Conservation (phyloP, 2,797 vertebrate genomes). For the Novumbra hubbsi region DNA sequence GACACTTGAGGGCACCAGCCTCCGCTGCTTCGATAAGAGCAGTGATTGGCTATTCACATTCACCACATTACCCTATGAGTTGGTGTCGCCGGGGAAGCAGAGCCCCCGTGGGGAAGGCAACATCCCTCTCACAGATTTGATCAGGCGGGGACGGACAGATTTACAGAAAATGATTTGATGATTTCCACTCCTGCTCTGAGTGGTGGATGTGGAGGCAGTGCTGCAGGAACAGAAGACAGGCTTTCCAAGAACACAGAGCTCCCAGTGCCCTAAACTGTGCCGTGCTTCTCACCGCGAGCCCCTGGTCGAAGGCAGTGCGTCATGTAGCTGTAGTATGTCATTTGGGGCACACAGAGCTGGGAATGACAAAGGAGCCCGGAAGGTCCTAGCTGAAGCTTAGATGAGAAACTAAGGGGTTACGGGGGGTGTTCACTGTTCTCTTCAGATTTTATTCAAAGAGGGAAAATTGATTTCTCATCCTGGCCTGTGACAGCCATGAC, state of each 20-base stretch:
- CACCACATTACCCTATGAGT: not conserved
- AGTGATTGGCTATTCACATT: slow-evolving; percentile 47
- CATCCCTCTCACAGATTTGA: not conserved
- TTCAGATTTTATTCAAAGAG: slow-evolving; percentile 64
- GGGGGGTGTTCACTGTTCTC: slow-evolving; percentile 51
- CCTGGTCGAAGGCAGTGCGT: not conserved
- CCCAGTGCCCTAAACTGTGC: not conserved
- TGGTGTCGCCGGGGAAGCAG: not conserved
- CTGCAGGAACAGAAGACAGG: not conserved
- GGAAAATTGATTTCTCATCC: slow-evolving; percentile 67
- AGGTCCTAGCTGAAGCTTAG: slow-evolving; percentile 33
- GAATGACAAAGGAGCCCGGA: not conserved
- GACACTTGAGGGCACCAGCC: slow-evolving; percentile 70
- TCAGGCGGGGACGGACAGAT: not conserved
- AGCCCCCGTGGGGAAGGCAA: not conserved
- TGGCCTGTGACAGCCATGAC: slow-evolving; percentile 55
- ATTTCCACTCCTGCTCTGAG: not conserved
- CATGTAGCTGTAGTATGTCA: too few relatives aligned
- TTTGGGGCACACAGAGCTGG: not conserved
- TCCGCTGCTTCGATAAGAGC: slow-evolving; percentile 59
- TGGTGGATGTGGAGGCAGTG: not conserved
- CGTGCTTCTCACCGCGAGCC: not conserved
- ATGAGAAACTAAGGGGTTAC: slow-evolving; percentile 35
- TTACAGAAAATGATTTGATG: not conserved
- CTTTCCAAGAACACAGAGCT: not conserved